Evolutionary conservation across 2,113 vertebrate species (phyloP).

Genomic region (Clupea harengus): DNA sequence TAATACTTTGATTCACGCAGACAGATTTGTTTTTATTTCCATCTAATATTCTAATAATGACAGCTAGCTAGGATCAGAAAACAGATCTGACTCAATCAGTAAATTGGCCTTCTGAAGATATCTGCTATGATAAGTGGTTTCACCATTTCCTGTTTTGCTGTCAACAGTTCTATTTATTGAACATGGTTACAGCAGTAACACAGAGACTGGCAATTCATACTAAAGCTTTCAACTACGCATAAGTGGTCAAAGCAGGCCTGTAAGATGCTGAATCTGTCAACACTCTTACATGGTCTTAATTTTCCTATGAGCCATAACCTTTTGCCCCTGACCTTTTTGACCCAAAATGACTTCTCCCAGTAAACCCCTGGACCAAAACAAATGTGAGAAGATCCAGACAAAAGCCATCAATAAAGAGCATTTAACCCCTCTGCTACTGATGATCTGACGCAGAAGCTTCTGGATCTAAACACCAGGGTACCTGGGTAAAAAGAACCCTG

Average conservation of each 20-base stretch:
- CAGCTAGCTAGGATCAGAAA: no score
- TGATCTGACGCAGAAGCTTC: not conserved
- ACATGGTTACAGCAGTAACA: no score
- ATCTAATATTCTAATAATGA: no score
- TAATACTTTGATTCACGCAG: no score
- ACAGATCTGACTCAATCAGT: not conserved
- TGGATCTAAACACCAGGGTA: not conserved
- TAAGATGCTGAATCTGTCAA: not conserved
- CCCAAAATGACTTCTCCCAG: not conserved
- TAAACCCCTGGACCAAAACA: not conserved
- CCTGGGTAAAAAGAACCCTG: not conserved
- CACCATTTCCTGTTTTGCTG: not conserved
- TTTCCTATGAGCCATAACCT: not conserved
- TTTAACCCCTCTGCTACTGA: not conserved
- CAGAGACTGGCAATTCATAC: no score
- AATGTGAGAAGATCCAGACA: not conserved
- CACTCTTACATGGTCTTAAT: not conserved
- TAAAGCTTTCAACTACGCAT: not conserved
- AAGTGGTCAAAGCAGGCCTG: not conserved
- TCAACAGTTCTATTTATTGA: not conserved
- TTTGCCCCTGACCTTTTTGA: not conserved
- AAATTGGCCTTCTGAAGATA: not conserved
- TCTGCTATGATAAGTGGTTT: conserved; percentile 2
- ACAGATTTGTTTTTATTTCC: no score
- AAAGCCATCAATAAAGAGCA: not conserved